Evolutionary conservation across 2,797 vertebrate genomes (phyloP), one percentile per base, ranked within the genome.

Genomic region (Pogoniulus pusillus): DNA sequence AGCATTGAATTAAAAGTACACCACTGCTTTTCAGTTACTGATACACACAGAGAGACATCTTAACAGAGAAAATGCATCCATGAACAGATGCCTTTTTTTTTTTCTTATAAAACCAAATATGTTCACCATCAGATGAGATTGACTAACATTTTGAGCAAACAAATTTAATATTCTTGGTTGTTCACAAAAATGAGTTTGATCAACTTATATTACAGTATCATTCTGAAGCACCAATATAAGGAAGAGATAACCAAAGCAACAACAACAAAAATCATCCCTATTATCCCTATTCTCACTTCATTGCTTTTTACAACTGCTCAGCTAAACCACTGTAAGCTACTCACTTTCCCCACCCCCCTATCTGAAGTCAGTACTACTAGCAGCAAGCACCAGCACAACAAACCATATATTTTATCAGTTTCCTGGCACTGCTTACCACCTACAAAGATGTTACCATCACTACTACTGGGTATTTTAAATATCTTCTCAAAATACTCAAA

Each of bases 291-390:
- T 85, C 81, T 57, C 65, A 87, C 79, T 73, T 89, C 54, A 93
- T 78, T 91, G 87, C 85, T 86, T 94, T 94, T 85, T 74, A 92
- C 84, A 87, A 89, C 79, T 72, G 68, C 66, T 90, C 73, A 66
- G 82, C 62, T 90, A 54, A 62, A 91, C 73, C 70, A 83, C 18
- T 34, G 70, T 72, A 83, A 66, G 43, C 82, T 90, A 72, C 47
- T 51, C 72, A 4, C 49, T 57, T 83, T 11, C 54, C 43, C 49
- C 23, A 26, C 53, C 20, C 11, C 12, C 51, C 63, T n/a, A 57
- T 41, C 82, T 93, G 84, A 93, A 19, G 6, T 73, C 74, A 93
- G 30, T 39, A 73, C 41, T 32, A 23, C 58, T 37, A 83, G 57
- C 10, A 75, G 69, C 84, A 75, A 86, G 75, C 41, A 71, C 77